A percentile compares a stretch with the other conserved stretches of the same genome.
Conservation (phyloP, 2,888 invertebrate species). For the Thecocarcelia acutangulata region DNA sequence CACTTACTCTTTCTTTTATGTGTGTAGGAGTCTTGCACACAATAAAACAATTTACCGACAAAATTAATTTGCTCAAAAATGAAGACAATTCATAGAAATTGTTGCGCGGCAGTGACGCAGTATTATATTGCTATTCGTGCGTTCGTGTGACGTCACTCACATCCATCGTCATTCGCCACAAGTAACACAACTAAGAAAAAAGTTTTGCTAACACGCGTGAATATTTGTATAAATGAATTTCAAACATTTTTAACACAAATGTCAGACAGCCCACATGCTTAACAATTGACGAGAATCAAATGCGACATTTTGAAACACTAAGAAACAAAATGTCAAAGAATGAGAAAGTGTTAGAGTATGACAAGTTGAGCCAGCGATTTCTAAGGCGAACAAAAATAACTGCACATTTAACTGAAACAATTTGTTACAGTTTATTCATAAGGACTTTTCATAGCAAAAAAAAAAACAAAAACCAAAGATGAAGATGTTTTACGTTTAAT, state of each 20-base stretch:
- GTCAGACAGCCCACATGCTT: slow-evolving; percentile 42
- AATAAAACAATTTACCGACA: no score
- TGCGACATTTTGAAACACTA: not conserved
- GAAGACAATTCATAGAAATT: no score
- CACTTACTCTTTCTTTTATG: no score
- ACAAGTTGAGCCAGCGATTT: not conserved
- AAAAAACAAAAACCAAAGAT: slow-evolving; percentile 30
- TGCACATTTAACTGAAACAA: not conserved
- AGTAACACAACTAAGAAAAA: not conserved
- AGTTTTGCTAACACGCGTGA: not conserved
- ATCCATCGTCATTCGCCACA: not conserved
- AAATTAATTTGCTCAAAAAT: no score
- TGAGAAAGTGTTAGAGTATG: not conserved
- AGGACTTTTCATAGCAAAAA: slow-evolving; percentile 7
- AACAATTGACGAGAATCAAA: not conserved
- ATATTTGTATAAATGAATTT: slow-evolving; percentile 8
- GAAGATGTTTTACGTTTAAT: slow-evolving; percentile 25
- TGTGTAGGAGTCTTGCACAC: no score
- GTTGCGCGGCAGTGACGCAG: no score
- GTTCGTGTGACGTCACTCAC: slow-evolving; percentile 39
- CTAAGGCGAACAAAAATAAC: no score
- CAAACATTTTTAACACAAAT: slow-evolving; percentile 28
- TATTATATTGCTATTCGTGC: no score
- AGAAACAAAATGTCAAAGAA: not conserved
- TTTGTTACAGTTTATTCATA: not conserved